These are phyloP conservation scores for Macropodus opercularis DNA, from an alignment of 2,797 vertebrate species.

Conservation along the genomic window DNA sequence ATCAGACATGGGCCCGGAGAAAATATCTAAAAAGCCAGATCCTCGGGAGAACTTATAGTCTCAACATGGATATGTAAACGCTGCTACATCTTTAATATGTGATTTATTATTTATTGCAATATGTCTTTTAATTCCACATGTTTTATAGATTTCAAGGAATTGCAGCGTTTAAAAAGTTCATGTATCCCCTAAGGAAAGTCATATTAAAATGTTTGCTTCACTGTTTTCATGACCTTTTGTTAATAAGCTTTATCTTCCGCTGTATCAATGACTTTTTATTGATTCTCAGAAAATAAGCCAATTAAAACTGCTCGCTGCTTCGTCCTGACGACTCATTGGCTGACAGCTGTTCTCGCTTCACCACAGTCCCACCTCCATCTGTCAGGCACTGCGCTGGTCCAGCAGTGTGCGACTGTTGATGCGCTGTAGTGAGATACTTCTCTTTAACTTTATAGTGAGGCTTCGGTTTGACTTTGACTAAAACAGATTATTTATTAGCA, in stretches of 20 bases:
- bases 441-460: slow-evolving; percentile 54
- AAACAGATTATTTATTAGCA: background rate
- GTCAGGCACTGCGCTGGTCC: slow-evolving; percentile 63
- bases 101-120: slow-evolving; percentile 11
- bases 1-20: slow-evolving; percentile 65
- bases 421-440: slow-evolving; percentile 43
- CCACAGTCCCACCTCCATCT: slow-evolving; percentile 65
- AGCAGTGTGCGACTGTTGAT: slow-evolving; percentile 52
- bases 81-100: slow-evolving; percentile 5
- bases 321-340: slow-evolving; percentile 65
- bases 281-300: slow-evolving; percentile 50
- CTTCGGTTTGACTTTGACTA: slow-evolving; percentile 25
- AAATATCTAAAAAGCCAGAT: slow-evolving; percentile 51
- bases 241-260: slow-evolving; percentile 10
- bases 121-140: background rate
- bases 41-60: slow-evolving; percentile 30
- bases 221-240: slow-evolving; percentile 8
- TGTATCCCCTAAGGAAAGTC: background rate
- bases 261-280: slow-evolving; percentile 33
- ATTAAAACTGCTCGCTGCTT: slow-evolving; percentile 50
- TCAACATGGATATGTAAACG: slow-evolving; percentile 31
- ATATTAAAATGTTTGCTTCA: background rate
- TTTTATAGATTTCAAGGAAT: background rate
- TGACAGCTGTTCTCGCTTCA: slow-evolving; percentile 39
- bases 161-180: background rate